phyloP scores from a whole-genome alignment of 2,113 vertebrate genomes.

The Plecotus auritus region DNA sequence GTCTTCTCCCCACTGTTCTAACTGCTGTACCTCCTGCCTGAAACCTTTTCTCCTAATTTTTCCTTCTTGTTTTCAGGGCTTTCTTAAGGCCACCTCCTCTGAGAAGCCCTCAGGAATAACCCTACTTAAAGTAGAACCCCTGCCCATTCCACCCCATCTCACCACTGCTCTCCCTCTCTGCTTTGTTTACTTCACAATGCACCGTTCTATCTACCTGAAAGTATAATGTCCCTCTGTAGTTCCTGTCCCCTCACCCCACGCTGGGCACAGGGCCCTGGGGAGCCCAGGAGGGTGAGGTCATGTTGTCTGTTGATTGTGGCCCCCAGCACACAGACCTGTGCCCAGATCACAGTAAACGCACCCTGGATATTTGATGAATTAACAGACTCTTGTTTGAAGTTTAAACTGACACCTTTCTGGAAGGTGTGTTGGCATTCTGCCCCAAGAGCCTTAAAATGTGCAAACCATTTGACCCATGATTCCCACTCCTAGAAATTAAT shows the following conservation, averaged over 20 bases:
- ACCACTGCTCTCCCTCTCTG: rapidly evolving
- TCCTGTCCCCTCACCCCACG: not conserved
- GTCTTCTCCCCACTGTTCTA: not conserved
- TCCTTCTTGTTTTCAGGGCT: not conserved
- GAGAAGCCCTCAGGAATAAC: not conserved
- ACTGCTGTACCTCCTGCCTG: not conserved
- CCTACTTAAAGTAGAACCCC: not conserved
- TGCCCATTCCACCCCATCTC: rapidly evolving
- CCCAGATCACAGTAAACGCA: not conserved
- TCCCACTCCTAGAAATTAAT: not conserved
- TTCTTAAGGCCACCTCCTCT: not conserved
- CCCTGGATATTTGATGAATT: not conserved
- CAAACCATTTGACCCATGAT: not conserved
- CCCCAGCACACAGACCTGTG: not conserved
- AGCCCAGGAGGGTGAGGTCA: not conserved
- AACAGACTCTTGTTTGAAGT: not conserved
- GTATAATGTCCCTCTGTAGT: not conserved
- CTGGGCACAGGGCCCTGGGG: not conserved
- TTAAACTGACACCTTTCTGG: not conserved
- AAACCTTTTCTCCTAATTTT: not conserved
- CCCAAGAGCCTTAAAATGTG: not conserved
- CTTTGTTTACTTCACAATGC: not conserved
- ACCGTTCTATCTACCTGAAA: not conserved
- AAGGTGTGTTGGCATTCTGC: not conserved
- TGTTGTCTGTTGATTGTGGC: not conserved